Conservation (phyloP, 2,797 vertebrate species). For the Epinephelus malabaricus region DNA sequence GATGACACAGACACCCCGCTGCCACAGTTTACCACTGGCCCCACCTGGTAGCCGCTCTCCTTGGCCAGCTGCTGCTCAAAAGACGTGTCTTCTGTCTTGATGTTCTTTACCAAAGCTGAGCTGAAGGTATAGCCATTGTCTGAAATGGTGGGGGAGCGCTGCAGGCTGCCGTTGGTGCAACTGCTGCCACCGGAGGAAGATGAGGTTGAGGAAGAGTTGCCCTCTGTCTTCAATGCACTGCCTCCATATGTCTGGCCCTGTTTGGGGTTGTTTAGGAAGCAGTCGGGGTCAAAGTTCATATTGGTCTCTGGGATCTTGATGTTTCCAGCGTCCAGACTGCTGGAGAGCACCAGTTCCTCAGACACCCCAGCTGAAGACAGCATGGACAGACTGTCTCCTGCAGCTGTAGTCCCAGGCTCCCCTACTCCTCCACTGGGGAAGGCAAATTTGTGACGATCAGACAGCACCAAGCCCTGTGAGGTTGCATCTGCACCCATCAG, state of each 20-base stretch:
- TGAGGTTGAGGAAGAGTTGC: conserved; percentile 88
- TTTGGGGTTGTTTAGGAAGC: conserved; percentile 99
- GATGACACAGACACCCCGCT: conserved; percentile 85
- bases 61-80: conserved; percentile 98
- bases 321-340: conserved; percentile 91
- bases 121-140: conserved; percentile 88
- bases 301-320: conserved; percentile 96
- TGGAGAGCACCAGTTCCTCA: conserved; percentile 97
- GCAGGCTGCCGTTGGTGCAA: conserved; percentile 79
- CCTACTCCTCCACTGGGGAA: conserved; percentile 89
- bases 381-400: conserved; percentile 93
- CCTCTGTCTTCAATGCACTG: conserved; percentile 93
- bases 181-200: conserved; percentile 84
- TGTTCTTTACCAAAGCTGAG: conserved; percentile 92
- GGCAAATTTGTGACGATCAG: conserved; percentile 98
- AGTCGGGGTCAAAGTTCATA: conserved; percentile 99
- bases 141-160: conserved; percentile 84
- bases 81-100: conserved; percentile 98
- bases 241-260: conserved; percentile 99
- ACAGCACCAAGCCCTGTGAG: conserved; percentile 94
- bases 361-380: conserved; percentile 92
- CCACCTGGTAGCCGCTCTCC: conserved; percentile 89
- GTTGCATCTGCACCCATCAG: conserved; percentile 93
- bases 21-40: conserved; percentile 83
- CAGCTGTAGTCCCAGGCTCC: conserved; percentile 77